A percentile compares a stretch with the other conserved stretches of the same genome.
Evolutionary conservation across 2,113 vertebrate genomes (phyloP).

Genomic region (Callipepla californica): DNA sequence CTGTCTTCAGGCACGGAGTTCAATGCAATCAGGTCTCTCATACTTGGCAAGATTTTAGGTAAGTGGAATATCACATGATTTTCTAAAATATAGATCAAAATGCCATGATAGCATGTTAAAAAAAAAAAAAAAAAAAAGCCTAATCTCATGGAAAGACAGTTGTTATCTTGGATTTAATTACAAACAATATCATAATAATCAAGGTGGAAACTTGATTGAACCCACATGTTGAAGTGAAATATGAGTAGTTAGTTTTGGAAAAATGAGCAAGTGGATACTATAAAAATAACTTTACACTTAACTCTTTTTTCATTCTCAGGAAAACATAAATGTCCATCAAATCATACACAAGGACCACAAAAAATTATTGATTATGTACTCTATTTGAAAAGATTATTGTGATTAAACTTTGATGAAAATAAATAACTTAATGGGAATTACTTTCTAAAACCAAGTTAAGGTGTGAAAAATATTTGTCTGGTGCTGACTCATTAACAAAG

Average conservation of each 20-base stretch:
- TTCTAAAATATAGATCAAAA: slow-evolving; percentile 1
- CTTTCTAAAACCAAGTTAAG: neutral
- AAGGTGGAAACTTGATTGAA: slow-evolving; percentile 23
- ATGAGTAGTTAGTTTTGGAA: slow-evolving; percentile 8
- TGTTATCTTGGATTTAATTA: slow-evolving; percentile 42
- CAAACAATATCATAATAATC: slow-evolving; percentile 23
- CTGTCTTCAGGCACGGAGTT: slow-evolving; percentile 88
- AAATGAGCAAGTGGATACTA: slow-evolving; percentile 19
- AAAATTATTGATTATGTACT: neutral
- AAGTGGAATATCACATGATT: slow-evolving; percentile 55
- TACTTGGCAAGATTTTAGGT: slow-evolving; percentile 88
- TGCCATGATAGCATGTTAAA: neutral
- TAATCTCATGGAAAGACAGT: neutral
- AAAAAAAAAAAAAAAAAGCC: neutral
- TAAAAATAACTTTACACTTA: slow-evolving; percentile 39
- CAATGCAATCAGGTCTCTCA: slow-evolving; percentile 84
- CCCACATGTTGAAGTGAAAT: slow-evolving; percentile 33
- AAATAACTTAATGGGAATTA: neutral
- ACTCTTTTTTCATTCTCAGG: neutral
- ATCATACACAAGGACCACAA: neutral
- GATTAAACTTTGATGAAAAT: neutral
- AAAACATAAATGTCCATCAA: neutral
- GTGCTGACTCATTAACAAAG: neutral
- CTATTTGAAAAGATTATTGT: neutral
- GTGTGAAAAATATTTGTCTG: neutral